Conservation (phyloP, 2,797 vertebrate genomes). For the Phylloscopus collybita region DNA sequence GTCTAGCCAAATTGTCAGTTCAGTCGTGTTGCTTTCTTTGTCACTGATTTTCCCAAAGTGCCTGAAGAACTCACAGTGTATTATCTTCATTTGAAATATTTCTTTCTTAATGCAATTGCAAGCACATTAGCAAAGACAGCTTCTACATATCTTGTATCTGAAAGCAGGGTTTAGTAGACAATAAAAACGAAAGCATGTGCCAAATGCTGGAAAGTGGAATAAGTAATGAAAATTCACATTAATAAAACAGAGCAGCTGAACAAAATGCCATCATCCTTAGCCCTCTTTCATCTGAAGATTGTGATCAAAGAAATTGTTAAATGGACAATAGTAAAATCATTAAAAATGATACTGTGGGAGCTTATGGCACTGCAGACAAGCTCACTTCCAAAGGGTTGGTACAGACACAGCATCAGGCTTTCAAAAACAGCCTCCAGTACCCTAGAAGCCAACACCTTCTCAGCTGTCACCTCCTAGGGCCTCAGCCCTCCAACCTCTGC, state of each 20-base stretch:
- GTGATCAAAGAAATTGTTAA: constrained; percentile 16
- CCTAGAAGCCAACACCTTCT: background rate
- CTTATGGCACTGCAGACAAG: background rate
- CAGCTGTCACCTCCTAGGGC: background rate
- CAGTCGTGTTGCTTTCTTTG: background rate
- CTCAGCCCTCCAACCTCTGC: background rate
- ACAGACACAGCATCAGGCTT: background rate
- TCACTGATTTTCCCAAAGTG: background rate
- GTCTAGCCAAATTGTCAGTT: background rate
- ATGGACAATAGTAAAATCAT: background rate
- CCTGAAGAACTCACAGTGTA: background rate
- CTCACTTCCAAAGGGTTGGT: background rate
- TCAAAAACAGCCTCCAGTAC: background rate
- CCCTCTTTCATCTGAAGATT: background rate
- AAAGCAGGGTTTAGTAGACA: constrained; percentile 25
- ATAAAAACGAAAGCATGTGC: constrained; percentile 6
- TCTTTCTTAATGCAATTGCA: constrained; percentile 28
- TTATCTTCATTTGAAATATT: constrained; percentile 22
- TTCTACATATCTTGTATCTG: constrained; percentile 1
- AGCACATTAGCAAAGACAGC: constrained; percentile 22
- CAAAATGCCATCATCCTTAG: background rate
- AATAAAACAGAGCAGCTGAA: constrained; percentile 8
- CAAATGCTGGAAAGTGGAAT: background rate
- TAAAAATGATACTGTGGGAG: background rate
- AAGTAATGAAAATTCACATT: constrained; percentile 27